These are phyloP conservation scores for Drosophila borealis DNA, from an alignment of 2,888 invertebrate genomes.

Conservation along the genomic window DNA sequence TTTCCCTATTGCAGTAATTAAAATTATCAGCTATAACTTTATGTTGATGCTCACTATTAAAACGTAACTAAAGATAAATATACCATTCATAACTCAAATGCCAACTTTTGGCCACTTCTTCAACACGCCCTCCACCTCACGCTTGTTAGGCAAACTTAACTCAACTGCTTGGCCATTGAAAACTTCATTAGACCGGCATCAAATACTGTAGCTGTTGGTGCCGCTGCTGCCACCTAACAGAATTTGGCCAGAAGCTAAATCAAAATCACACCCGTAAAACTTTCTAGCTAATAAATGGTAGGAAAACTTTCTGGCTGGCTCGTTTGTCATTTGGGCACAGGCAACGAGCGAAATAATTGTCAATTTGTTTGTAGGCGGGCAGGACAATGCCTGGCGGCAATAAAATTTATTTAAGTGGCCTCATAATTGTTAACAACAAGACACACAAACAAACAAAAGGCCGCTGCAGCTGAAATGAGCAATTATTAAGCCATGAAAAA, in stretches of 20 bases:
- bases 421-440: constrained; percentile 70
- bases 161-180: constrained; percentile 41
- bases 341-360: constrained; percentile 66
- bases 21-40: constrained; percentile 42
- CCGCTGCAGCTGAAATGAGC: constrained; percentile 74
- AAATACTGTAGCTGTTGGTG: constrained; percentile 7
- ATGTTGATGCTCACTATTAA: constrained; percentile 32
- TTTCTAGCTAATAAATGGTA: constrained; percentile 74
- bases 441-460: constrained; percentile 58
- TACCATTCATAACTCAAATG: constrained; percentile 55
- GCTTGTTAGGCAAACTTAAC: constrained; percentile 43
- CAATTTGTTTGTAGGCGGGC: constrained; percentile 67
- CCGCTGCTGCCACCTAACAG: constrained; percentile 19
- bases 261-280: constrained; percentile 72
- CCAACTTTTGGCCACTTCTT: constrained; percentile 32
- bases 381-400: constrained; percentile 65
- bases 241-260: constrained; percentile 59
- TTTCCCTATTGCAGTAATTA: constrained; percentile 47
- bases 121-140: constrained; percentile 12
- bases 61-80: constrained; percentile 50
- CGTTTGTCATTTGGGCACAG: constrained; percentile 65
- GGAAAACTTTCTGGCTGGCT: constrained; percentile 64
- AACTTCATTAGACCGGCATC: constrained; percentile 50
- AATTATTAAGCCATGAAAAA: constrained; percentile 77
- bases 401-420: constrained; percentile 78